Conservation (phyloP, 2,113 vertebrate genomes). For the Syngnathus typhle region DNA sequence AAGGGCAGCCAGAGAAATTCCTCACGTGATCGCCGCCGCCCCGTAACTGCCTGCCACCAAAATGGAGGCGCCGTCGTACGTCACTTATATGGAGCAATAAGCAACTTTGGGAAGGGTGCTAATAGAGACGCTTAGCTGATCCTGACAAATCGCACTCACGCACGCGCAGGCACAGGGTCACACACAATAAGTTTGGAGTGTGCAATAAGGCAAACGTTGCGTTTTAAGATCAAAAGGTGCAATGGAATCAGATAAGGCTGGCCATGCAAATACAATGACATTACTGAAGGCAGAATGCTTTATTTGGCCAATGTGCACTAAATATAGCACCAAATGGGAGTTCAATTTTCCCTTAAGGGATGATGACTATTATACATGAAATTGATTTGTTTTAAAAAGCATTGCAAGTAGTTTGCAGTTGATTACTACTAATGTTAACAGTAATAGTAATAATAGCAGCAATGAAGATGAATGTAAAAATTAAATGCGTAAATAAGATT, state of each 20-base stretch:
- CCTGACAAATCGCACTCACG: slow-evolving; percentile 55
- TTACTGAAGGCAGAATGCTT: background rate
- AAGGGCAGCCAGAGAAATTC: slow-evolving; percentile 73
- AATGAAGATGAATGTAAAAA: background rate
- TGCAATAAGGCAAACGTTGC: background rate
- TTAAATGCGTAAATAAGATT: no score
- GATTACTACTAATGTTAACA: background rate
- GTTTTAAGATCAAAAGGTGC: slow-evolving; percentile 6
- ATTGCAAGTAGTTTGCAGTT: background rate
- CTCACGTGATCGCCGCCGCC: slow-evolving; percentile 67
- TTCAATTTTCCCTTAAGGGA: background rate
- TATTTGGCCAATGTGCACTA: background rate
- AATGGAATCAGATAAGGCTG: background rate
- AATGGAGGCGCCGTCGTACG: slow-evolving; percentile 72
- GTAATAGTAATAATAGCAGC: background rate
- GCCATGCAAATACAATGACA: background rate
- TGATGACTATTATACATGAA: background rate
- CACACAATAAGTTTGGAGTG: background rate
- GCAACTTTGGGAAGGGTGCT: slow-evolving; percentile 72
- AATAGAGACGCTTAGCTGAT: slow-evolving; percentile 74
- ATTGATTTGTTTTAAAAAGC: background rate
- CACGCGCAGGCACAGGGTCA: slow-evolving; percentile 6
- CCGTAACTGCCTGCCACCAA: slow-evolving; percentile 74
- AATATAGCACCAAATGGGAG: background rate
- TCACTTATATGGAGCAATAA: slow-evolving; percentile 78